Evolutionary conservation across 2,888 invertebrate species (phyloP), one percentile per base, ranked within the genome.

Genomic region (Ophioninae sp.): DNA sequence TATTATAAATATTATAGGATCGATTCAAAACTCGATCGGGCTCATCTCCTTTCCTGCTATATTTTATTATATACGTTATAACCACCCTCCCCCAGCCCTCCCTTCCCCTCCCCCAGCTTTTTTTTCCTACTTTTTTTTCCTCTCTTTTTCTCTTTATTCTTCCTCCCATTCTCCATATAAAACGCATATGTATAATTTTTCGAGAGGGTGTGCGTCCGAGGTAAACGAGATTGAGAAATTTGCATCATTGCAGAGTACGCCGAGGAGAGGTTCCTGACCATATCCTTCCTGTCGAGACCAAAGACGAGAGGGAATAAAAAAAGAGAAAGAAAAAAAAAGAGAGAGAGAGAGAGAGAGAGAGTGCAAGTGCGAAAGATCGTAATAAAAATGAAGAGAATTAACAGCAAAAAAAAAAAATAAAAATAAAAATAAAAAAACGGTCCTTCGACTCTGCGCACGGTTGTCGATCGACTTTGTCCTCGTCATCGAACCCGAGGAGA

Each of bases 201-300:
- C 44, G 30, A 74, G 44, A 61, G 67, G 44, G 56, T 41, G 72
- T 79, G 71, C n/a, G 71, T 75, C 64, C 76, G 63, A 64, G 77
- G 68, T 30, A 77, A 83, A 80, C 73, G 80, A 73, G 83, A 83
- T 80, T 83, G 83, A 80, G 80, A 83, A 77, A 83, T 83, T 83
- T 80, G 83, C 80, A 80, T 83, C 77, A 80, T 64, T 68, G 80
- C 58, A 59, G 58, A 65, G 77, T 58, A 63, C 77, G 56, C 30
- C 23, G 51, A 51, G 39, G 39, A n/a, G 61, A 69, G 68, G 13
- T 68, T 20, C 56, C 82, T 63, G 61, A 65, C 56, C 37, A 65
- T 37, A 65, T 65, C 37, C 44, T 39, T 39, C 64, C 65, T 61
- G 44, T 44, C 23, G 64, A 44, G 61, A 39, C 51, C 8, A 67